Percentiles rank a stretch among this genome's conserved stretches.
These are phyloP conservation scores for Noctua fimbriata DNA, from an alignment of 2,888 invertebrate species.

Conservation along the genomic window DNA sequence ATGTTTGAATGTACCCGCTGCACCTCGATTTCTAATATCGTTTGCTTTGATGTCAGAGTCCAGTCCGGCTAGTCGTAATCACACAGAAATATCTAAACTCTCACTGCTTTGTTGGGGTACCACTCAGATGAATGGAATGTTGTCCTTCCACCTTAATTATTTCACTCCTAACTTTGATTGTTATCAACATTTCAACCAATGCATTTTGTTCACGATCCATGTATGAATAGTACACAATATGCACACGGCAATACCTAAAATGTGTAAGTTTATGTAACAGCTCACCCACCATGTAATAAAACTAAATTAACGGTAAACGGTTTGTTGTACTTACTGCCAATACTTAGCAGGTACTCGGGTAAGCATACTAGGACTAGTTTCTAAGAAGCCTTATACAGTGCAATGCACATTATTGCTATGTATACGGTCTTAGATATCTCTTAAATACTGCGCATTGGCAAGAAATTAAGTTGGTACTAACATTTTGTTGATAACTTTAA, in stretches of 20 bases:
- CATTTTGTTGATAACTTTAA: too few relatives aligned
- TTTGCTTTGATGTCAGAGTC: conserved; percentile 72
- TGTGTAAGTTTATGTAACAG: conserved; percentile 50
- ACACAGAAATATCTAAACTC: conserved; percentile 67
- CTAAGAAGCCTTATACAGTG: conserved; percentile 55
- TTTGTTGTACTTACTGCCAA: conserved; percentile 43
- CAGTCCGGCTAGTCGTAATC: conserved; percentile 68
- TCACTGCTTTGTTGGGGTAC: conserved; percentile 66
- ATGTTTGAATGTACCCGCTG: conserved; percentile 71
- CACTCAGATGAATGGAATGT: conserved; percentile 73
- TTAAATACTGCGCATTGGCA: conserved; percentile 26
- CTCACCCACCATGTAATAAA: conserved; percentile 39
- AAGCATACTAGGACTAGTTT: conserved; percentile 36
- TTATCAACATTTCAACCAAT: conserved; percentile 60
- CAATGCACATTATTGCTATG: conserved; percentile 43
- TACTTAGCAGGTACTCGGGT: conserved; percentile 28
- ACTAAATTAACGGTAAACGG: conserved; percentile 55
- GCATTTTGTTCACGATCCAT: conserved; percentile 49
- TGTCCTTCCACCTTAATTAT: conserved; percentile 68
- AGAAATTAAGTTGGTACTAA: not conserved
- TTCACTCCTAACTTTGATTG: conserved; percentile 63
- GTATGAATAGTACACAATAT: conserved; percentile 49
- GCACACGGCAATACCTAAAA: conserved; percentile 33
- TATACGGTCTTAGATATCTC: conserved; percentile 32
- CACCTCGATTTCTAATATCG: conserved; percentile 71